phyloP scores from a whole-genome alignment of 92 coral and sea anemone species.

The Paramuricea clavata region DNA sequence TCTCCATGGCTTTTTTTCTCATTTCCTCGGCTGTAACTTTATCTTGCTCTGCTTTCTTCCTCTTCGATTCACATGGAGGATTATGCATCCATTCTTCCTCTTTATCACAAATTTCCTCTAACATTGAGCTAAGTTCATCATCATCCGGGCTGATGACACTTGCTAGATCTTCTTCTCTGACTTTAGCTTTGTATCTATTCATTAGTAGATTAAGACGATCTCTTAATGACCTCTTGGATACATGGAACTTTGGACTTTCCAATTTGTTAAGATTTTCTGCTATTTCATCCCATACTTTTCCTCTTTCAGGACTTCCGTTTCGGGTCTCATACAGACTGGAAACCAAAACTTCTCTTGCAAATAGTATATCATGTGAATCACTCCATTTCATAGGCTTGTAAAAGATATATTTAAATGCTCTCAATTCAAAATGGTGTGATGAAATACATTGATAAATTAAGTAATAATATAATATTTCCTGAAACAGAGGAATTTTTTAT shows the following conservation, averaged over 20 bases:
- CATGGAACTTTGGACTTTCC: conserved; percentile 51
- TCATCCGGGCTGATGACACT: conserved; percentile 51
- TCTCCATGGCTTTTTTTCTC: conserved; percentile 29
- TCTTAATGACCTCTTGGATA: conserved; percentile 60
- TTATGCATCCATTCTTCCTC: background rate
- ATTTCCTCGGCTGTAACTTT: conserved; percentile 25
- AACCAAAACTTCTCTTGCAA: conserved; percentile 56
- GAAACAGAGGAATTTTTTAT: too few species aligned
- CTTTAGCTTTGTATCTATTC: conserved; percentile 47
- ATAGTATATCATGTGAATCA: conserved; percentile 55
- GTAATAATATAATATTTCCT: too few species aligned
- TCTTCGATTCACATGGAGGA: conserved; percentile 3
- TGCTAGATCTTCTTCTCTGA: conserved; percentile 49
- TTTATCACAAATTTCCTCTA: conserved; percentile 4
- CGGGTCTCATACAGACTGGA: conserved; percentile 47
- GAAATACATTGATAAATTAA: too few species aligned
- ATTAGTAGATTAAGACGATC: conserved; percentile 59
- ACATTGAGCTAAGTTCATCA: background rate
- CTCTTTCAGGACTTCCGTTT: conserved; percentile 56
- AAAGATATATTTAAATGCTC: too few species aligned
- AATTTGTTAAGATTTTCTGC: conserved; percentile 57
- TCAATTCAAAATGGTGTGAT: too few species aligned
- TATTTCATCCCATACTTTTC: conserved; percentile 59
- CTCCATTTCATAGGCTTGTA: conserved; percentile 78
- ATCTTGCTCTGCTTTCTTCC: conserved; percentile 10